Base-by-base conservation (phyloP, 2,888 invertebrate species). In the Tipula unca region DNA sequence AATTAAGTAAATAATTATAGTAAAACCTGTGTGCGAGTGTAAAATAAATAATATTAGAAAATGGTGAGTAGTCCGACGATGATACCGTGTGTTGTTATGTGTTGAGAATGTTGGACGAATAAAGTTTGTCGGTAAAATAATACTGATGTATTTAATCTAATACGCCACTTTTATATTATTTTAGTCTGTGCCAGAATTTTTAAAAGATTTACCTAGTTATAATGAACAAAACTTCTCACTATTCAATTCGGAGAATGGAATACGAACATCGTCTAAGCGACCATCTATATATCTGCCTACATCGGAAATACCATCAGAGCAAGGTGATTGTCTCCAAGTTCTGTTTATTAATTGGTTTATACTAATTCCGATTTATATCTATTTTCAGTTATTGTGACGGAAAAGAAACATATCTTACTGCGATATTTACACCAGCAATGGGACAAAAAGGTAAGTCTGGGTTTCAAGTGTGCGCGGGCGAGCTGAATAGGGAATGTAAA, bases 351-450 rank as follows among this genome's bases (percentile, higher is more conserved):
- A 86, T 85, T 85, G 17, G n/a, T 42, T 84, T 32, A 25, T 29
- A 82, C 17, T 85, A 85, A 14, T 86, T 29, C 4, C 3, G 32
- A 85, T 83, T 87, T 86, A 87, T 87, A 87, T 32, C 6, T 6
- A 88, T 88, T 89, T 93, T 95, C 92, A 96, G 97, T 98, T 88
- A 98, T 98, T 89, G 98, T 98, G 82, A 97, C 98, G 89, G 98
- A 98, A 91, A 98, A 97, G 92, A 96, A 97, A 85, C 98, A 97
- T 90, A 98, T 98, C 89, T 92, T 98, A 86, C 91, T 98, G 89
- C 94, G 98, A 91, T 98, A 97, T 91, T 93, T 98, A 87, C 98
- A 98, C 89, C 97, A 98, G 89, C 97, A 97, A 91, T 98, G 97
- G 97, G 98, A 98, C 90, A 98, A 97, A 92, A 97, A 97, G 93